These are phyloP conservation scores for Empis livida DNA, from an alignment of 2,888 invertebrate species.

Conservation along the genomic window DNA sequence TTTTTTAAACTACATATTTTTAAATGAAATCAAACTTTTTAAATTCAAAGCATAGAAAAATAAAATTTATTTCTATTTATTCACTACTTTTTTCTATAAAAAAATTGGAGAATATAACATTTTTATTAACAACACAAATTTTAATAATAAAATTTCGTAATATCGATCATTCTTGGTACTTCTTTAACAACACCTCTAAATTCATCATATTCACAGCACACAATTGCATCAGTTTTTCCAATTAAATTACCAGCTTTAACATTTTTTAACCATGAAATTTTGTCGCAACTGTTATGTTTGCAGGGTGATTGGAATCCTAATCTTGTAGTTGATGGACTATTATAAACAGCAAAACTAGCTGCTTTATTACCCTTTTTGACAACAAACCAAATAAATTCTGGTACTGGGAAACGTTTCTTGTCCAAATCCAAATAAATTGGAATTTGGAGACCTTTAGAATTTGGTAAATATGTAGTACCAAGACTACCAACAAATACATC, in stretches of 20 bases:
- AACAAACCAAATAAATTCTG: slow-evolving; percentile 21
- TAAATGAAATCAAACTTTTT: no score
- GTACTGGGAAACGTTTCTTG: slow-evolving; percentile 20
- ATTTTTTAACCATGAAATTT: slow-evolving; percentile 18
- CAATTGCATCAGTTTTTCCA: background rate
- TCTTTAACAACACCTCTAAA: background rate
- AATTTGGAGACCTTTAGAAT: slow-evolving; percentile 13
- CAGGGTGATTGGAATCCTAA: slow-evolving; percentile 15
- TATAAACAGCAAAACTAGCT: slow-evolving; percentile 18
- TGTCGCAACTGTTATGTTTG: slow-evolving; percentile 17
- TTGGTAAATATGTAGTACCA: slow-evolving; percentile 15
- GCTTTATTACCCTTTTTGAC: slow-evolving; percentile 16
- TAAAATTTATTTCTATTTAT: no score
- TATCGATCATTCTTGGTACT: background rate
- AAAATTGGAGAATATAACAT: no score
- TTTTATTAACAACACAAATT: background rate
- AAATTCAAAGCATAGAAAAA: no score
- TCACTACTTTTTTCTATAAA: no score
- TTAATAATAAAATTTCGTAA: background rate
- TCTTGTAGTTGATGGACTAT: slow-evolving; percentile 14
- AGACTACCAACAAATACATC: slow-evolving; percentile 21
- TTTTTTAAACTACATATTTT: no score
- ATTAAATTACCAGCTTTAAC: background rate
- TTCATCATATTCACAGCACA: background rate
- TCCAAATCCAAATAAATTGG: slow-evolving; percentile 17